These are phyloP conservation scores for Schizaphis graminum DNA, from an alignment of 2,888 invertebrate species.

Conservation along the genomic window DNA sequence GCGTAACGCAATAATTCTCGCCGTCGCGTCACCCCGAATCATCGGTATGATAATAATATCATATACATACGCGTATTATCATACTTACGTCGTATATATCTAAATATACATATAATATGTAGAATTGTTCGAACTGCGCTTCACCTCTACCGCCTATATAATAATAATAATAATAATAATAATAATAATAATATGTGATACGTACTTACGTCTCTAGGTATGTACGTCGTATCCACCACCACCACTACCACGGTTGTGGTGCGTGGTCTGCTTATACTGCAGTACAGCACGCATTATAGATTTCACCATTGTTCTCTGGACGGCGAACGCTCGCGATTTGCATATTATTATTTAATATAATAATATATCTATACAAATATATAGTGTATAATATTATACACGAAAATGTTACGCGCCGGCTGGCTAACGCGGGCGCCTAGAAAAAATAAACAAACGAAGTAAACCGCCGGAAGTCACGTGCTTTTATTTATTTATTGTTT, in stretches of 20 bases:
- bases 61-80: too few relatives aligned
- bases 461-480: constrained; percentile 44
- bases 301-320: constrained; percentile 39
- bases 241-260: neutral
- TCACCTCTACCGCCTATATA: neutral
- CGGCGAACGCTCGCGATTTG: neutral
- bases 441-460: neutral
- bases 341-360: constrained; percentile 17
- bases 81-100: too few relatives aligned
- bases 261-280: neutral
- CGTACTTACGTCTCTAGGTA: neutral
- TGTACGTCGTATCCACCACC: too few relatives aligned
- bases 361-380: neutral
- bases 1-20: neutral
- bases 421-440: neutral
- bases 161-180: too few relatives aligned
- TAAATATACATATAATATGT: too few relatives aligned
- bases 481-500: constrained; percentile 14
- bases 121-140: neutral
- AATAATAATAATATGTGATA: too few relatives aligned
- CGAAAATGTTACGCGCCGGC: neutral
- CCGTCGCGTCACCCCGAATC: neutral
- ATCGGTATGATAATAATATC: neutral
- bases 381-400: neutral
- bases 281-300: neutral